Percentiles rank a stretch among this genome's conserved stretches.
phyloP scores from a whole-genome alignment of 35 echinoderm and acorn worm genomes.

The Lytechinus pictus region DNA sequence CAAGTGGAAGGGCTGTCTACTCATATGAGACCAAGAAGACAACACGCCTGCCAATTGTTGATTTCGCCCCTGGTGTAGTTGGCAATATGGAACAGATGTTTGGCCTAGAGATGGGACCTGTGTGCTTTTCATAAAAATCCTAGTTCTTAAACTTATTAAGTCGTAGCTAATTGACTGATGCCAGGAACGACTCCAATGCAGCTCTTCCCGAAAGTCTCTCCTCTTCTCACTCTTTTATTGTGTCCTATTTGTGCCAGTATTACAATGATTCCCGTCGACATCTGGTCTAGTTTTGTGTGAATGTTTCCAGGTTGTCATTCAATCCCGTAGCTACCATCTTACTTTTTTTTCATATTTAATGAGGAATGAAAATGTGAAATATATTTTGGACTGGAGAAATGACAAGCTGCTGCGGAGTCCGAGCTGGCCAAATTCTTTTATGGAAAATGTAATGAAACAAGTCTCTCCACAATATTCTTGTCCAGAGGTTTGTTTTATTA shows the following conservation, averaged over 20 bases:
- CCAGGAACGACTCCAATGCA: conserved; percentile 46
- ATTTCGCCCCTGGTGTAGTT: conserved; percentile 80
- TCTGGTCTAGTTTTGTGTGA: conserved; percentile 35
- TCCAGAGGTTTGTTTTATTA: conserved; percentile 32
- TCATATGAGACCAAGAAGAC: conserved; percentile 73
- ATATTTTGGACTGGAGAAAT: background rate
- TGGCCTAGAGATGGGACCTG: conserved; percentile 85
- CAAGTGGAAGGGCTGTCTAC: conserved; percentile 71
- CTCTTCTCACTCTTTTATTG: background rate
- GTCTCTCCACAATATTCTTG: conserved; percentile 28
- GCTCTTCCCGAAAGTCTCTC: background rate
- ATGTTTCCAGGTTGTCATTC: background rate
- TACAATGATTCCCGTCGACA: background rate
- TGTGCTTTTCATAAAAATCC: conserved; percentile 89
- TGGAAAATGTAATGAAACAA: conserved; percentile 21
- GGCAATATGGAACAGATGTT: conserved; percentile 80
- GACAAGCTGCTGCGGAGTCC: conserved; percentile 47
- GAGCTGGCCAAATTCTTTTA: background rate
- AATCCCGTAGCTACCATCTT: conserved; percentile 47
- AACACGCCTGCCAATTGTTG: conserved; percentile 84
- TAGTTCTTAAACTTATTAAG: conserved; percentile 40
- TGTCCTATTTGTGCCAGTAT: conserved; percentile 23
- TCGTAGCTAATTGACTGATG: conserved; percentile 47
- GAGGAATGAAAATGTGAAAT: background rate
- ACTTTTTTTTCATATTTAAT: conserved; percentile 34